Evolutionary conservation across 2,888 invertebrate genomes (phyloP), one percentile per base, ranked within the genome.

Genomic region (Harmothoe impar): DNA sequence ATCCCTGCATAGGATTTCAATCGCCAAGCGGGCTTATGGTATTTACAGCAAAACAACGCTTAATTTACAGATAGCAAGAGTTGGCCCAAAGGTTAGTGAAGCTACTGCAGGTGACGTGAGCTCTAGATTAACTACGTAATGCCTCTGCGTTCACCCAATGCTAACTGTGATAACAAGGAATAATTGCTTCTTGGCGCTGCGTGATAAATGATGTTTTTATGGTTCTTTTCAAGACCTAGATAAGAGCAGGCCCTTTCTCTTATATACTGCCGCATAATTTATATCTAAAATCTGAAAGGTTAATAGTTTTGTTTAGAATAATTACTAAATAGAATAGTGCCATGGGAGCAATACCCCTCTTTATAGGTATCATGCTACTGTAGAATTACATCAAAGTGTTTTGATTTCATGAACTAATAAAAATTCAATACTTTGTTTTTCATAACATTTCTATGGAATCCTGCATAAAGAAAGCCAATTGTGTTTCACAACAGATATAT

Each of bases 11-110:
- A 7, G 62, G 62, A n/a, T 20, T 62, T 62, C n/a, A 62, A 62
- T n/a, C 15, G 20, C 62, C 20, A 62, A n/a, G 62, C 62, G n/a
- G n/a, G n/a, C n/a, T 62, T 12, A 62, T 62, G 62, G 23, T 62
- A 10, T 62, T 62, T 62, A 52, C 62, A 7, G 62, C 62, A 62
- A 62, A 62, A 62, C 62, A 62, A 62, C 81, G 20, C 81, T 81
- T 81, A n/a, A 81, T 81, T 81, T 81, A 81, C 81, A 81, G 81
- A 81, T 81, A 35, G 43, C 81, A 81, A 81, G 81, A 81, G 43
- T 81, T 35, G 81, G 81, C 33, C 81, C 43, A n/a, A 81, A 81
- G 81, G 81, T 81, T 33, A 25, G 81, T 81, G 43, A 17, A 81
- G 81, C 35, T 81, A 35, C 3, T 35, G 43, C 3, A 23, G 17